Percentiles rank a stretch among this genome's conserved stretches.
These are phyloP conservation scores for Gallinago stenura DNA, from an alignment of 2,797 vertebrate genomes.

Conservation along the genomic window DNA sequence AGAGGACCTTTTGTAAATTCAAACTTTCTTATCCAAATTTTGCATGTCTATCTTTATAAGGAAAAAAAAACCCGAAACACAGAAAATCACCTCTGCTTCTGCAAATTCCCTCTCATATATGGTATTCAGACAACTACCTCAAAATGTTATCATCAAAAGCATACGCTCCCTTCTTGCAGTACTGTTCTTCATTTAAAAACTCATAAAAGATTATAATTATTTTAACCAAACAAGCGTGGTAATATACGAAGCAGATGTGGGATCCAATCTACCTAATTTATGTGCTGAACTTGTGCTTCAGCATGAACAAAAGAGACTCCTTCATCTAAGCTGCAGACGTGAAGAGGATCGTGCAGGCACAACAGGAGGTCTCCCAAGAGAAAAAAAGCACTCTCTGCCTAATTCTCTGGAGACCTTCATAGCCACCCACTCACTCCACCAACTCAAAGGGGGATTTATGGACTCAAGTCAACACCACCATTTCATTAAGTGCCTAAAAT, in stretches of 20 bases:
- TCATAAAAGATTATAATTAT: not conserved
- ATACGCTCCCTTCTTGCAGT: not conserved
- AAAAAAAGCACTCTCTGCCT: not conserved
- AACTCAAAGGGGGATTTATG: not conserved
- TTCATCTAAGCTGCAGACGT: not conserved
- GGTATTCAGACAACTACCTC: not conserved
- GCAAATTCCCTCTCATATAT: not conserved
- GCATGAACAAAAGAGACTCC: not conserved
- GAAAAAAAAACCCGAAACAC: not conserved
- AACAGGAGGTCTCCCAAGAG: not conserved
- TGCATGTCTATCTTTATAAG: not conserved
- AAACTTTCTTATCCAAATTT: not conserved
- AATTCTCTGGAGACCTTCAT: not conserved
- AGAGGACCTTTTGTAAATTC: not conserved
- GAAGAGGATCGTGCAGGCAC: not conserved
- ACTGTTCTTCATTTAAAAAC: not conserved
- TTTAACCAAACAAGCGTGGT: not conserved
- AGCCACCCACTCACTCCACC: not conserved
- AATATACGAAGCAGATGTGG: not conserved
- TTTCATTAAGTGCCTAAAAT: not conserved
- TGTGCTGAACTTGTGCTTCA: not conserved
- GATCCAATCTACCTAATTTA: not conserved
- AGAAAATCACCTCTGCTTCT: conserved; percentile 6
- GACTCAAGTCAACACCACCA: not conserved
- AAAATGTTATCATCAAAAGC: not conserved